phyloP scores from a whole-genome alignment of 2,888 invertebrate species.

The Andrena fulva region DNA sequence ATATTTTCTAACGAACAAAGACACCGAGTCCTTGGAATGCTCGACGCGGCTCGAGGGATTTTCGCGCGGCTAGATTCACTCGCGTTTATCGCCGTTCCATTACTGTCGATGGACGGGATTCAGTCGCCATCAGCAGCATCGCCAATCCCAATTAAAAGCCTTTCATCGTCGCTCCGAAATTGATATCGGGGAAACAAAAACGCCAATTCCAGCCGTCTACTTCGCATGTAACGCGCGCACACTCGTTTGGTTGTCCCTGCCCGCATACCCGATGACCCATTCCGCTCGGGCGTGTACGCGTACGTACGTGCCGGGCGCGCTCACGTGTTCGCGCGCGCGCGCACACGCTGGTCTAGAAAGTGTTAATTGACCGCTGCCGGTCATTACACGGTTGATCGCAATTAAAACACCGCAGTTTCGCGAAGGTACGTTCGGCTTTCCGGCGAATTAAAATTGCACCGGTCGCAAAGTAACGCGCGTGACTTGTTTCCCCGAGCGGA shows the following conservation, averaged over 20 bases:
- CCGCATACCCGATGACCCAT: constrained; percentile 10
- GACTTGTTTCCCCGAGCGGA: background rate
- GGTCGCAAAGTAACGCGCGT: constrained; percentile 17
- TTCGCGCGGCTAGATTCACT: constrained; percentile 58
- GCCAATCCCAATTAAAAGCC: constrained; percentile 79
- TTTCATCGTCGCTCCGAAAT: constrained; percentile 79
- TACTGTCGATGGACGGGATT: constrained; percentile 68
- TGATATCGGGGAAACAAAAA: constrained; percentile 83
- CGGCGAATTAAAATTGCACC: constrained; percentile 53
- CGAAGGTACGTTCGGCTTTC: constrained; percentile 54
- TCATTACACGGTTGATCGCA: constrained; percentile 80
- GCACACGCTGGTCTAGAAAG: constrained; percentile 60
- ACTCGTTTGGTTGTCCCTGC: constrained; percentile 58
- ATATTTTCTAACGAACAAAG: background rate
- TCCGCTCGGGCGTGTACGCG: background rate
- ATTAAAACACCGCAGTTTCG: constrained; percentile 73
- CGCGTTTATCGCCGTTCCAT: constrained; percentile 70
- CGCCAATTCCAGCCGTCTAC: constrained; percentile 82
- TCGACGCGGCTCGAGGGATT: constrained; percentile 36
- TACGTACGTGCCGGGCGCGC: constrained; percentile 9
- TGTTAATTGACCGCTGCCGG: constrained; percentile 82
- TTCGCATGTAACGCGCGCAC: constrained; percentile 66
- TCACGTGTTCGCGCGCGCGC: constrained; percentile 20
- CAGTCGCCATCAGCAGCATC: constrained; percentile 66
- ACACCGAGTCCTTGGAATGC: constrained; percentile 14